Conservation (phyloP, 2,888 invertebrate species). For the Polyommatus iphigenia region DNA sequence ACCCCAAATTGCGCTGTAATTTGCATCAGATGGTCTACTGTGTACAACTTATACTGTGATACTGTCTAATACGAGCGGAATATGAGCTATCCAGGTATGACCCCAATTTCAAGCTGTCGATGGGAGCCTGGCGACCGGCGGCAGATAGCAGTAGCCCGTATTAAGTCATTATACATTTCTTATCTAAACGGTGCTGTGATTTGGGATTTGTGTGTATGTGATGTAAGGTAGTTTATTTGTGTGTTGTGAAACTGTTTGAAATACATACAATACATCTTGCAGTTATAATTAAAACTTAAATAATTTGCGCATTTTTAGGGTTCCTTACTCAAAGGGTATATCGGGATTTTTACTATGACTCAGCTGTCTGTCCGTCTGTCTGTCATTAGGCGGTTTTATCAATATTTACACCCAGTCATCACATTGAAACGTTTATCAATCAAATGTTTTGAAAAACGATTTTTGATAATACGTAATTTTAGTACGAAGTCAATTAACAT, state of each 20-base stretch:
- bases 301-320: too few species aligned
- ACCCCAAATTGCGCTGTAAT: too few species aligned
- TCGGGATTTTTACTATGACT: too few species aligned
- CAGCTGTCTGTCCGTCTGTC: too few species aligned
- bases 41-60: background rate
- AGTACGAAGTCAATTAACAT: too few species aligned
- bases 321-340: too few species aligned
- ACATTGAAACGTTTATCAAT: too few species aligned
- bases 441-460: too few species aligned
- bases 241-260: background rate
- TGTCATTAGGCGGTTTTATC: too few species aligned
- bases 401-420: too few species aligned
- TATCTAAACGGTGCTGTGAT: constrained; percentile 7
- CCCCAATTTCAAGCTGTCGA: constrained; percentile 10
- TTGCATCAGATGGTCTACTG: background rate
- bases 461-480: too few species aligned
- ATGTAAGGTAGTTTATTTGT: background rate
- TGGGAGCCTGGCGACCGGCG: constrained; percentile 4
- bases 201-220: constrained; percentile 11
- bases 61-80: background rate
- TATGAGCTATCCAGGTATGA: background rate
- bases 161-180: constrained; percentile 8
- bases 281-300: background rate
- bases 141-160: background rate
- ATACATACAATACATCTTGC: background rate